Conservation (phyloP, 1,140 invertebrate species). For the Octopus sinensis region DNA sequence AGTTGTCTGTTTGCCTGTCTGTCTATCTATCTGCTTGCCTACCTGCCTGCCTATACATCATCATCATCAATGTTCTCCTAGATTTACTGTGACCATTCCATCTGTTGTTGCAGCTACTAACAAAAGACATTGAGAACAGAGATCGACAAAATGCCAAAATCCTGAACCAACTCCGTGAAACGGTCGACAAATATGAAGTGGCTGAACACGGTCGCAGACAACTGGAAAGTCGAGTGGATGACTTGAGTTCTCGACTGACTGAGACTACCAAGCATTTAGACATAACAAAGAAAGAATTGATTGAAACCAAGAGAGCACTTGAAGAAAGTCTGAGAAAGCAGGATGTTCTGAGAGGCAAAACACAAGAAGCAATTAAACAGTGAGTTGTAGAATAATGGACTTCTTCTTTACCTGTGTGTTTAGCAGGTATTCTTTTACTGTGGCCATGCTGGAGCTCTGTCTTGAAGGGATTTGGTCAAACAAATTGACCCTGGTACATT, state of each 20-base stretch:
- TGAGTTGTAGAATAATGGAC: constrained; percentile 31
- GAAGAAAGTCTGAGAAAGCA: constrained; percentile 48
- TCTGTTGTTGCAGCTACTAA: constrained; percentile 41
- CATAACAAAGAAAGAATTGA: constrained; percentile 40
- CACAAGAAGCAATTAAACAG: constrained; percentile 54
- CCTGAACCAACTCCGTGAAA: constrained; percentile 48
- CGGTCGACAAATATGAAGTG: constrained; percentile 45
- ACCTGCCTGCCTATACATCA: neutral
- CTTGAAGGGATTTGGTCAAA: too few species aligned
- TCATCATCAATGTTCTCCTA: neutral
- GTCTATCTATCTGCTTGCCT: neutral
- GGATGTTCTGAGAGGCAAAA: constrained; percentile 51
- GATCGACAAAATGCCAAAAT: constrained; percentile 51
- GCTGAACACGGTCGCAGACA: constrained; percentile 42
- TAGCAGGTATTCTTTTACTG: too few species aligned
- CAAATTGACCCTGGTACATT: too few species aligned
- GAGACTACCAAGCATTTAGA: constrained; percentile 42
- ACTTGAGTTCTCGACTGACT: constrained; percentile 35
- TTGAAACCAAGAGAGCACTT: constrained; percentile 41
- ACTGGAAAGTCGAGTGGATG: constrained; percentile 42
- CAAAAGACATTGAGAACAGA: constrained; percentile 51
- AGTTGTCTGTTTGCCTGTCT: neutral
- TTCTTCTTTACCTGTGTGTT: too few species aligned
- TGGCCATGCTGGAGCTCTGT: too few species aligned
- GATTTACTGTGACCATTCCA: neutral